A percentile compares a stretch with the other conserved stretches of the same genome.
Evolutionary conservation across 2,113 vertebrate species (phyloP).

Genomic region (Raja brachyura): DNA sequence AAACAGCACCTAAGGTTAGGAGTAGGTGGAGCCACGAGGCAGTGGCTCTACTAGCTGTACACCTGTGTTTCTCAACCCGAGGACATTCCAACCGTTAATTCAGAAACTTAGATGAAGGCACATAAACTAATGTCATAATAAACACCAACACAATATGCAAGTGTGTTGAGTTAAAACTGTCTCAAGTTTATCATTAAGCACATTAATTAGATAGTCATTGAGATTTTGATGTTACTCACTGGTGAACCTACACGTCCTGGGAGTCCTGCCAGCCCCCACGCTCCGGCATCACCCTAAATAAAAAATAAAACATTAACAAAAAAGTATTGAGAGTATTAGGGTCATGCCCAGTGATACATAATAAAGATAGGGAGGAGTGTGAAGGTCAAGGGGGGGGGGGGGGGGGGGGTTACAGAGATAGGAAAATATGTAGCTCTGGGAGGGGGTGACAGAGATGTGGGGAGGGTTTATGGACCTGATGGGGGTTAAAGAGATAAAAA

Average conservation of each 20-base stretch:
- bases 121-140: neutral
- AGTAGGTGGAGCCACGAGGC: too few species aligned
- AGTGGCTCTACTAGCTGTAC: too few species aligned
- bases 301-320: neutral
- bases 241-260: slow-evolving; percentile 36
- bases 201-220: neutral
- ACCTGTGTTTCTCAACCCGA: neutral
- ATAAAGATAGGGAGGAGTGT: too few species aligned
- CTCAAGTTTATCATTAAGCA: neutral
- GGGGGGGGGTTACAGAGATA: too few species aligned
- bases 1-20: too few species aligned
- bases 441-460: too few species aligned
- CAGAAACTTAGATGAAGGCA: neutral
- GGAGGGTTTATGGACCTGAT: too few species aligned
- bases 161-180: neutral
- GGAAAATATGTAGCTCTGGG: too few species aligned
- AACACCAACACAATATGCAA: neutral
- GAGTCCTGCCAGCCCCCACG: slow-evolving; percentile 25
- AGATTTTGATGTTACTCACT: slow-evolving; percentile 6
- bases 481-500: too few species aligned
- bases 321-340: too few species aligned
- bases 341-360: neutral
- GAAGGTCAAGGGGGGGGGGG: too few species aligned
- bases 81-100: neutral
- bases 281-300: slow-evolving; percentile 35